Evolutionary conservation across 2,797 vertebrate genomes (phyloP), one percentile per base, ranked within the genome.

Genomic region (Emys orbicularis): DNA sequence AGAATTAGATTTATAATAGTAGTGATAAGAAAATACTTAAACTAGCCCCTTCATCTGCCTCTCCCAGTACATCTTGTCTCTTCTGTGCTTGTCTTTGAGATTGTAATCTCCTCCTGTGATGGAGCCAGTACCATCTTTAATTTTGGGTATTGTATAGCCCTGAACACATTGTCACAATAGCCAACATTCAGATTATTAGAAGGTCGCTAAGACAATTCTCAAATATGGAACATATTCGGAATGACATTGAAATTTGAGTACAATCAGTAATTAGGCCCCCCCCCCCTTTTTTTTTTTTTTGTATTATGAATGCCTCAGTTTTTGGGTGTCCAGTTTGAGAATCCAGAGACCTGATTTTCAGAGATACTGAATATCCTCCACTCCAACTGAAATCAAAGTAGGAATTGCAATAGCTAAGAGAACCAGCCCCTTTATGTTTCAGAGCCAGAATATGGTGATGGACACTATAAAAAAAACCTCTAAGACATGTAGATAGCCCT

Each of bases 211-310:
- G 11, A 23, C 37, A 2, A 72, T 72, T 72, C 37, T 41, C 68
- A 72, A 23, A 23, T 72, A 41, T 21, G 37, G 19, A 72, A 37
- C n/a, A 72, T 23, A 72, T 21, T 21, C 3, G 1, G n/a, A 41
- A 72, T 72, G 31, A 34, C 8, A 21, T 21, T 72, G n/a, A 72
- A 72, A 16, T 37, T 72, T 41, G 19, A 72, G n/a, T 41, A 5
- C 21, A 41, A 37, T 41, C 16, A 41, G 37, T 25, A 72, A 72
- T 72, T 72, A 72, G 9, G 18, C 68, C 11, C 6, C n/a, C n/a
- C n/a, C n/a, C n/a, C n/a, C n/a, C n/a, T n/a, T n/a, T 3, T 31
- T 7, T n/a, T 65, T 31, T 57, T 11, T 10, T 10, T 2, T 4
- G 3, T 61, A 61, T 16, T 34, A 61, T 61, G 57, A 31, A 61